Evolutionary conservation across 1,140 invertebrate genomes (phyloP), one percentile per base, ranked within the genome.

Genomic region (Chymomyza costata): DNA sequence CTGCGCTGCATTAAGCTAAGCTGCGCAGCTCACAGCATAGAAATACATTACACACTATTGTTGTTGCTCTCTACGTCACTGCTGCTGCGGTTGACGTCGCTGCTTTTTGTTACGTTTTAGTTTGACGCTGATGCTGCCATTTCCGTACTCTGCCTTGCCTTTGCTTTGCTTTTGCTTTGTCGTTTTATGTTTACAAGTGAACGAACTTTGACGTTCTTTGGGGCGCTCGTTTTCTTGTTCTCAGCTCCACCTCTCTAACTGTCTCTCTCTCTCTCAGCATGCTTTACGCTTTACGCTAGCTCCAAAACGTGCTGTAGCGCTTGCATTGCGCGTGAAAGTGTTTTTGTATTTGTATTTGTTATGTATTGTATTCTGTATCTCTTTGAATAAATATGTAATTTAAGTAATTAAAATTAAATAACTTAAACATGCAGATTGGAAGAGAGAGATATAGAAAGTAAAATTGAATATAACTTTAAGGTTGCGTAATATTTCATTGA

Each of bases 101-200:
- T 49, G 25, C 7, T 15, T 53, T 45, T 50, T 17, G 40, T n/a
- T n/a, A n/a, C n/a, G 28, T 57, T 58, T 25, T 47, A 30, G 14
- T 21, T 15, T 40, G 32, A 17, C 53, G 38, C 41, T 49, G 52
- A 17, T 37, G 45, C 58, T 51, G 19, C 41, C 45, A 49, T 54
- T 69, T 61, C 35, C 66, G 65, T 53, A n/a, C n/a, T n/a, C n/a
- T n/a, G n/a, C n/a, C n/a, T n/a, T n/a, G n/a, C n/a, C n/a, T n/a
- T n/a, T n/a, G n/a, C n/a, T n/a, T n/a, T n/a, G n/a, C n/a, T n/a
- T n/a, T n/a, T n/a, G n/a, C n/a, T n/a, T n/a, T n/a, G n/a, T 78
- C 66, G 48, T 59, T 78, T 78, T 70, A 65, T 76, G 70, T 78
- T 78, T 78, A 76, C 70, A 76, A 70, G 70, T 76, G 70, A 76